Evolutionary conservation across 1,140 invertebrate species (phyloP).

Genomic region (Acromyrmex echinatior): DNA sequence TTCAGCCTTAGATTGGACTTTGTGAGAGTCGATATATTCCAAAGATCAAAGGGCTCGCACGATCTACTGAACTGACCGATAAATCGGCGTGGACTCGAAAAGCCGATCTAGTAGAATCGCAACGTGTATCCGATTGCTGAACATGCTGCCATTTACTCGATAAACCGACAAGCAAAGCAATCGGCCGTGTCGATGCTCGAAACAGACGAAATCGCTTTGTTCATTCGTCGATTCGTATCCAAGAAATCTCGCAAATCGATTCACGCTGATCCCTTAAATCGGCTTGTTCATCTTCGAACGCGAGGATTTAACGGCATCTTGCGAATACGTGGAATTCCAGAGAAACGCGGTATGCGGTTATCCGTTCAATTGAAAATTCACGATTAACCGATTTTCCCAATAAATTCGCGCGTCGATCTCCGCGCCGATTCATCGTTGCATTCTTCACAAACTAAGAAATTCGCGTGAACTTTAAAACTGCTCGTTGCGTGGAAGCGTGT

Average conservation of each 20-base stretch:
- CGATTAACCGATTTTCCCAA: neutral
- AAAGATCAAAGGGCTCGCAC: conserved; percentile 34
- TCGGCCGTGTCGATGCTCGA: neutral
- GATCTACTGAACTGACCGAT: conserved; percentile 27
- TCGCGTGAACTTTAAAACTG: conserved; percentile 22
- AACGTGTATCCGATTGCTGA: conserved; percentile 46
- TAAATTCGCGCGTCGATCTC: conserved; percentile 15
- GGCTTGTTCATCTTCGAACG: conserved; percentile 32
- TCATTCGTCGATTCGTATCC: conserved; percentile 1
- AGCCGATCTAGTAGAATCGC: conserved; percentile 42
- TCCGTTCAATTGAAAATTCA: conserved; percentile 29
- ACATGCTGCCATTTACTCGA: neutral
- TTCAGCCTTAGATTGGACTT: conserved; percentile 16
- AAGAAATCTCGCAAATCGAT: conserved; percentile 32
- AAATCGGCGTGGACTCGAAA: conserved; percentile 39
- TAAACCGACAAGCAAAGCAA: conserved; percentile 12
- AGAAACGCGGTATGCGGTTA: conserved; percentile 3
- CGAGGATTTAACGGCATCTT: conserved; percentile 17
- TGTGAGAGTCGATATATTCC: neutral
- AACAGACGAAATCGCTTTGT: conserved; percentile 1
- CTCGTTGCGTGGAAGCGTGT: conserved; percentile 52
- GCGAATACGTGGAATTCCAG: conserved; percentile 3
- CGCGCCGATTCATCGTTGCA: conserved; percentile 55
- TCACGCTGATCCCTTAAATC: conserved; percentile 34
- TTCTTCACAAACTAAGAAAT: conserved; percentile 21